A percentile compares a stretch with the other conserved stretches of the same genome.
Evolutionary conservation across 2,113 vertebrate species (phyloP).

Genomic region (Protobothrops flavoviridis): DNA sequence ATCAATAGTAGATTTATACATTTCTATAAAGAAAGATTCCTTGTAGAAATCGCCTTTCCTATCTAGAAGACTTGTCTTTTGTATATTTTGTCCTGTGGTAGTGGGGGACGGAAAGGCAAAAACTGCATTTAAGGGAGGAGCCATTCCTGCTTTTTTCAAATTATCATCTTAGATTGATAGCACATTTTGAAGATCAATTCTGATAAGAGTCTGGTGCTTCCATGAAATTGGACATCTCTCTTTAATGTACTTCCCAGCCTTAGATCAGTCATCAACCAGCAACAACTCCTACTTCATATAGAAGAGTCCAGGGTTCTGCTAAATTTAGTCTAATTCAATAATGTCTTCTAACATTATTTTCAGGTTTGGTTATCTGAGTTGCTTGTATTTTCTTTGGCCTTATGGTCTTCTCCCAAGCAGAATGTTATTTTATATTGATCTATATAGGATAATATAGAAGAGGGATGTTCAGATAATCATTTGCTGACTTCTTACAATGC

Average conservation of each 20-base stretch:
- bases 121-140: not conserved
- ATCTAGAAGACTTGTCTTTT: not conserved
- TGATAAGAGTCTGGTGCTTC: not conserved
- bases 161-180: not conserved
- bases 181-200: not conserved
- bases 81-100: not conserved
- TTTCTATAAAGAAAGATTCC: not conserved
- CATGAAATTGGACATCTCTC: not conserved
- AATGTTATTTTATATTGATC: not conserved
- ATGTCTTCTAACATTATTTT: slow-evolving; percentile 6
- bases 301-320: slow-evolving; percentile 34
- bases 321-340: slow-evolving; percentile 55
- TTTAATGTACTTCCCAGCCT: not conserved
- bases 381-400: not conserved
- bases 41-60: not conserved
- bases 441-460: accelerated
- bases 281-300: slow-evolving; percentile 1
- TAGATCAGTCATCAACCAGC: not conserved
- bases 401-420: slow-evolving; percentile 8
- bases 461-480: slow-evolving; percentile 3
- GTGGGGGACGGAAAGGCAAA: not conserved
- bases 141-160: not conserved
- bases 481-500: slow-evolving; percentile 67
- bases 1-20: not conserved
- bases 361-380: slow-evolving; percentile 47